These are phyloP conservation scores for Pristis pectinata DNA, from an alignment of 2,797 vertebrate genomes.

Conservation along the genomic window DNA sequence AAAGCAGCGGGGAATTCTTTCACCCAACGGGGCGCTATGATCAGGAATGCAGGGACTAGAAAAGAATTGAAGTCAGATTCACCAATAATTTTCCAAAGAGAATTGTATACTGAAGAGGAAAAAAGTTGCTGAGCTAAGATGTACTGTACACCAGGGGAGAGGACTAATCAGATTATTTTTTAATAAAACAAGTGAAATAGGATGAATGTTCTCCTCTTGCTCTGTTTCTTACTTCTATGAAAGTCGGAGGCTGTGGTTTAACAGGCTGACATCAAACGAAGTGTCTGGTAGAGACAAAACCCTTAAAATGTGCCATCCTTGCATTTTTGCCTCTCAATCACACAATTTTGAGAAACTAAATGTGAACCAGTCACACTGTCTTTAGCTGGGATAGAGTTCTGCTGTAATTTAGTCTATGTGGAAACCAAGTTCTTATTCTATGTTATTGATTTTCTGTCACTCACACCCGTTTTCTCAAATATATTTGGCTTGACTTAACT, in stretches of 20 bases:
- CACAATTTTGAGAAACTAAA: too few relatives aligned
- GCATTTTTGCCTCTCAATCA: neutral
- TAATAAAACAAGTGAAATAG: neutral
- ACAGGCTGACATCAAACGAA: neutral
- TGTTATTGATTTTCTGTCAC: slow-evolving; percentile 19
- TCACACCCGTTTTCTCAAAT: neutral
- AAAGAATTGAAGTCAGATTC: neutral
- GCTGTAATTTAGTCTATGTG: neutral
- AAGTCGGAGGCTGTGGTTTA: neutral
- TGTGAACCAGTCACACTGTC: neutral
- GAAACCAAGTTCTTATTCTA: neutral
- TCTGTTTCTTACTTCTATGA: neutral
- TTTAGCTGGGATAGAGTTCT: neutral
- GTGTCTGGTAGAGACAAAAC: neutral
- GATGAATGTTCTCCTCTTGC: neutral
- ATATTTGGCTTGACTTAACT: neutral
- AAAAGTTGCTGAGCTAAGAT: neutral
- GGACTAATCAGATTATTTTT: neutral
- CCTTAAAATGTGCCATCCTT: neutral
- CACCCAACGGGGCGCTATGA: too few relatives aligned
- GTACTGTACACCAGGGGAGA: too few relatives aligned
- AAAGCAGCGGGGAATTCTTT: neutral
- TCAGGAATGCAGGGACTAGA: too few relatives aligned
- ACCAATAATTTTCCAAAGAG: neutral
- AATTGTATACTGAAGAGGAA: neutral